Conservation (phyloP, 2,888 invertebrate genomes). For the Parasteatoda lunata region DNA sequence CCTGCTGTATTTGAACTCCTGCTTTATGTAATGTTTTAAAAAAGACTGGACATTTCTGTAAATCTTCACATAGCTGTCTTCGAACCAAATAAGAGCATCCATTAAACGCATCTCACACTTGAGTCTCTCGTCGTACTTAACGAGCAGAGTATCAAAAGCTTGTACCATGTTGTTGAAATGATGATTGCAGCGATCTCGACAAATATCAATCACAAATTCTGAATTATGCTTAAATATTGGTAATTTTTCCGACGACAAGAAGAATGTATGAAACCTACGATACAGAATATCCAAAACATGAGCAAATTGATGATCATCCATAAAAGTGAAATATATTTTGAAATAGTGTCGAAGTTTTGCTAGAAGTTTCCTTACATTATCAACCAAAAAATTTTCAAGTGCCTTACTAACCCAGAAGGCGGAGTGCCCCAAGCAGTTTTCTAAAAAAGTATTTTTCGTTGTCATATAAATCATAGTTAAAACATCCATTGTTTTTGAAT, state of each 20-base stretch:
- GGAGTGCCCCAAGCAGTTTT: background rate
- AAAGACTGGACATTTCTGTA: background rate
- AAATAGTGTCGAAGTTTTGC: background rate
- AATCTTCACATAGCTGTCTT: background rate
- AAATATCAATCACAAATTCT: slow-evolving; percentile 18
- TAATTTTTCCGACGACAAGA: background rate
- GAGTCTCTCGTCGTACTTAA: background rate
- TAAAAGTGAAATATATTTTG: background rate
- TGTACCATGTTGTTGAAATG: slow-evolving; percentile 16
- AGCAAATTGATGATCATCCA: slow-evolving; percentile 27
- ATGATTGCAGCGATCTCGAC: slow-evolving; percentile 24
- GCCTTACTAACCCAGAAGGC: background rate
- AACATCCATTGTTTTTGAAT: background rate
- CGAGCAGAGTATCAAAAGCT: background rate
- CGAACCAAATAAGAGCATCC: background rate
- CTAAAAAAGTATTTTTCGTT: slow-evolving; percentile 1
- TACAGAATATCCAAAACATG: slow-evolving; percentile 23
- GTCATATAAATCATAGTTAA: too few relatives aligned
- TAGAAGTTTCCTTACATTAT: background rate
- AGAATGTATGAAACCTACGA: slow-evolving; percentile 23
- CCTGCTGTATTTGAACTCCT: slow-evolving; percentile 35
- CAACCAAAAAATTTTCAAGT: slow-evolving; percentile 15
- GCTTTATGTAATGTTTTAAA: slow-evolving; percentile 1
- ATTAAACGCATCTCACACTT: background rate
- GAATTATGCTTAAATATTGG: background rate